Base-by-base conservation (phyloP, 1,140 invertebrate genomes). In the Lucilia cuprina region DNA sequence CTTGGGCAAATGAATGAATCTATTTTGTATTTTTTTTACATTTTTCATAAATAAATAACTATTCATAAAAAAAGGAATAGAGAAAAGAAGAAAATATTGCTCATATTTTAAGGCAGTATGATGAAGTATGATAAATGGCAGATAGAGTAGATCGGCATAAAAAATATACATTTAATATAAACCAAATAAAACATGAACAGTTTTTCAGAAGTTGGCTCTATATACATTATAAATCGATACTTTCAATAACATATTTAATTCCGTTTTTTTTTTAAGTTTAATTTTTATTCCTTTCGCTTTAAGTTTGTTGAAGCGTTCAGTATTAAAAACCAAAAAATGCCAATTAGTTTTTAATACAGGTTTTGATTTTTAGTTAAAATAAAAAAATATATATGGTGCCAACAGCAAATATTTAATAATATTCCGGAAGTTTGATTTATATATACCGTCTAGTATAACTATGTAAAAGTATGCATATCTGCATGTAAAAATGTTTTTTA, bases 401-500 rank as follows among this genome's bases (percentile, higher is more conserved):
- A 65, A 65, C 60, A 65, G 60, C n/a, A 65, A 65, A 65, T 65
- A 65, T 65, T 65, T 65, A n/a, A 65, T 19, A 65, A 55, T 55
- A 12, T 55, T 12, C 50, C 13, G 50, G 50, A 12, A 55, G 50
- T 55, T 12, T 55, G 50, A 7, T 55, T 55, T 17, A n/a, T n/a
- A n/a, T n/a, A n/a, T n/a, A n/a, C 50, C 13, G 50, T 17, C 10
- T 41, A 5, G 3, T 41, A 8, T 5, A 41, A 5, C 3, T 8
- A 41, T 41, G 8, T 5, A 41, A 41, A 41, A 41, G 35, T 41
- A 41, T 41, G 3, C 8, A 41, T 41, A n/a, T n/a, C n/a, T n/a
- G n/a, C n/a, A 41, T 41, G 35, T 8, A 41, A 41, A 41, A 8
- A 41, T 3, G 3, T 41, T 5, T 41, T 41, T 41, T n/a, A n/a